Evolutionary conservation across 2,797 vertebrate genomes (phyloP), one percentile per base, ranked within the genome.

Genomic region (Lophotriccus pileatus): DNA sequence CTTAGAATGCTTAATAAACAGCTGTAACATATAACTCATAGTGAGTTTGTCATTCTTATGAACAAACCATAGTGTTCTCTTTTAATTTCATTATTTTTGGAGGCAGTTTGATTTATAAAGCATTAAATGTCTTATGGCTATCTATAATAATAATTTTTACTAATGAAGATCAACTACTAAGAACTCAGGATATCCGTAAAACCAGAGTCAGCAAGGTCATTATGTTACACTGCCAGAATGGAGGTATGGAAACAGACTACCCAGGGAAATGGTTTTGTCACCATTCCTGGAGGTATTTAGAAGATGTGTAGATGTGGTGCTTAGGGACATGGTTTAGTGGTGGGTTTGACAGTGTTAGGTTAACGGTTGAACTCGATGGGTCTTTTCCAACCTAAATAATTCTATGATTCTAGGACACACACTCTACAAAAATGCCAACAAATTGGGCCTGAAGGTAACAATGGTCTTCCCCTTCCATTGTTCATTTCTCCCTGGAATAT

Each of bases 281-380:
- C 19, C 15, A 55, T 1, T 7, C 22, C 63, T n/a, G 36, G 12
- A 47, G 25, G 10, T 37, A 18, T 37, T 43, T 36, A 43, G 22
- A 46, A 52, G 24, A 47, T 41, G 9, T 28, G 27, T 10, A 12
- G 47, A 12, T 37, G 32, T 17, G 6, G 25, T 32, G 10, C 19
- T 41, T 10, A 36, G 13, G 22, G 47, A 17, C 7, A 5, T 23
- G 22, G 10, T 27, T 67, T 36, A 32, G 41, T 36, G 44, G 4
- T 30, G 18, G 34, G 30, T 22, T 55, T 5, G 0, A 8, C 21
- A 47, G 10, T 14, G 12, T 47, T 10, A 39, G 2, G 4, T 53
- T 62, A 49, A 17, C 16, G 34, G 19, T 9, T 66, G 19, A 27
- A n/a, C 16, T 28, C 2, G 0, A 36, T 32, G 13, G 25, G 32